A percentile compares a stretch with the other conserved stretches of the same genome.
These are phyloP conservation scores for Etheostoma nigrum DNA, from an alignment of 2,797 vertebrate species.

Conservation along the genomic window DNA sequence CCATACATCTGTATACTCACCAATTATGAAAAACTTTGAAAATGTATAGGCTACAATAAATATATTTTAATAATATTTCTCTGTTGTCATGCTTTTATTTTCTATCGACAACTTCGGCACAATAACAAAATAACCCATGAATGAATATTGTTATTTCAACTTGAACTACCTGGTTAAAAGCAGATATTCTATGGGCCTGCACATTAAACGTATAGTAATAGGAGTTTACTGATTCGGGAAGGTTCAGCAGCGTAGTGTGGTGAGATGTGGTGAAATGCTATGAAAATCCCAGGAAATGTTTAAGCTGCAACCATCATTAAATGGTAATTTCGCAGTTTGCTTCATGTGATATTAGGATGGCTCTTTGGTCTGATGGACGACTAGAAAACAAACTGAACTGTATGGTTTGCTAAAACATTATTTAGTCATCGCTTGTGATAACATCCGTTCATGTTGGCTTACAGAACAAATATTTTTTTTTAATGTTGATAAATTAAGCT, in stretches of 20 bases:
- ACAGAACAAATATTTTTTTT: background rate
- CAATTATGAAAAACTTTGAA: no score
- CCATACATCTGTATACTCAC: no score
- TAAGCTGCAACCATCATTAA: conserved; percentile 60
- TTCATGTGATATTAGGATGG: conserved; percentile 37
- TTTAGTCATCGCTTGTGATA: background rate
- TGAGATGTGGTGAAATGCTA: conserved; percentile 39
- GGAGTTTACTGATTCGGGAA: conserved; percentile 37
- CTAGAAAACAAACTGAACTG: conserved; percentile 72
- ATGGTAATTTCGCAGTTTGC: conserved; percentile 63
- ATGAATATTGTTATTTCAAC: no score
- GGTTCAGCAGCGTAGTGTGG: conserved; percentile 29
- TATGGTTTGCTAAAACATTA: conserved; percentile 5
- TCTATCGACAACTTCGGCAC: no score
- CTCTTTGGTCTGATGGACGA: conserved; percentile 66
- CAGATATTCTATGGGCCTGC: conserved; percentile 31
- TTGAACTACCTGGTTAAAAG: no score
- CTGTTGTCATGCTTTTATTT: no score
- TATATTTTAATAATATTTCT: no score
- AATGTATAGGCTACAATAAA: no score
- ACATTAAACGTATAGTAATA: conserved; percentile 62
- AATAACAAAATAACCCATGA: no score
- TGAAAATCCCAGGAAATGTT: conserved; percentile 41
- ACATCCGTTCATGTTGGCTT: conserved; percentile 14
- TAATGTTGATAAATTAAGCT: conserved; percentile 22